A percentile compares a stretch with the other conserved stretches of the same genome.
These are phyloP conservation scores for Lethrus apterus DNA, from an alignment of 1,140 invertebrate genomes.

Conservation along the genomic window DNA sequence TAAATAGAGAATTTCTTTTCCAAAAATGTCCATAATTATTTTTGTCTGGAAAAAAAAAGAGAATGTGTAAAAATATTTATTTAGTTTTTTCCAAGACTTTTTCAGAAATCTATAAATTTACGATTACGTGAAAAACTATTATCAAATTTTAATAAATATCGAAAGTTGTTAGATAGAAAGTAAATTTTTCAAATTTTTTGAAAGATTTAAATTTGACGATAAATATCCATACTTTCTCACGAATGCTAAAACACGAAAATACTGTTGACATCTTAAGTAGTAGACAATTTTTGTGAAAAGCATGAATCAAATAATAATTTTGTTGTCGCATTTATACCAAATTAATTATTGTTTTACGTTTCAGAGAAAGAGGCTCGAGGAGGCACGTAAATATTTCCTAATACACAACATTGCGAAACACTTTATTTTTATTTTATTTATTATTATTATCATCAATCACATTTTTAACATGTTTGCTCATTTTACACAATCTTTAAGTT, in stretches of 20 bases:
- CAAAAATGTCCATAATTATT: no score
- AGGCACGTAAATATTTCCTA: conserved; percentile 46
- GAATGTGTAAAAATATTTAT: no score
- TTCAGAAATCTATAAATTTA: no score
- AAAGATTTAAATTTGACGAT: background rate
- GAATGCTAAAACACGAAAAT: background rate
- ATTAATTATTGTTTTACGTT: conserved; percentile 39
- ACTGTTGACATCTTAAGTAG: background rate
- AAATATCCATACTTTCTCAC: background rate
- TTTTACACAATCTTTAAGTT: background rate
- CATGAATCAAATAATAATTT: background rate
- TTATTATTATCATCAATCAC: background rate
- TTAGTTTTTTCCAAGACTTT: no score
- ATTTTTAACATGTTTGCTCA: background rate
- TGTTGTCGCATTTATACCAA: conserved; percentile 1
- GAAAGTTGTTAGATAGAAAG: background rate
- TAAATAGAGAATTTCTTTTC: no score
- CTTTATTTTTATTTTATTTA: background rate
- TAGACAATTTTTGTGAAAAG: background rate
- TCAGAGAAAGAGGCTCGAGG: conserved; percentile 52
- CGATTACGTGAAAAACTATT: no score
- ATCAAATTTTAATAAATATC: no score
- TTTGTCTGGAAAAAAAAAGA: no score
- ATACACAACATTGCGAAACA: background rate
- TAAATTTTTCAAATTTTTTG: background rate